phyloP scores from a whole-genome alignment of 2,113 vertebrate genomes.

The Anhinga rufa region DNA sequence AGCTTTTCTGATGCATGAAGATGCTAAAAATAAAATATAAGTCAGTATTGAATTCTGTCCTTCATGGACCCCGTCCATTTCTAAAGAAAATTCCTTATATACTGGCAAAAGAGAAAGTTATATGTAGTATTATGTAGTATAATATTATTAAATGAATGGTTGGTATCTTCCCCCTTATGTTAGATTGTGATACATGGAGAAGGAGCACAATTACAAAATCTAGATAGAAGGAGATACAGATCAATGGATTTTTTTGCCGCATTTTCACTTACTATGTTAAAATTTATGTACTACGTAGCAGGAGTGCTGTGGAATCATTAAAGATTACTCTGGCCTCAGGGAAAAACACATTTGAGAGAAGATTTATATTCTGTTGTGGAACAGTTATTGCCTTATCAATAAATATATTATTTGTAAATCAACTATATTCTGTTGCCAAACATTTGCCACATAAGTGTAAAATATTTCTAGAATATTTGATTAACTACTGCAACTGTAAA shows the following conservation, averaged over 20 bases:
- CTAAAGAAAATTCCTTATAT: not conserved
- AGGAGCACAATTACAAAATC: not conserved
- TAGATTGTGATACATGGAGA: not conserved
- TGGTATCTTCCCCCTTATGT: not conserved
- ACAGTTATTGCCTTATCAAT: not conserved
- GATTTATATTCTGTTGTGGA: not conserved
- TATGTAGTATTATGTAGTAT: not conserved
- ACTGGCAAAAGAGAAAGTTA: not conserved
- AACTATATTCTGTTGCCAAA: not conserved
- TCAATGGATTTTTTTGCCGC: not conserved
- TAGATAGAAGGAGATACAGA: not conserved
- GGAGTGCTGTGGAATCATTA: not conserved
- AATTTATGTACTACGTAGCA: not conserved
- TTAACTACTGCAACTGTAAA: not conserved
- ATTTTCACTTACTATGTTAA: not conserved
- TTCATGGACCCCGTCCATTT: not conserved
- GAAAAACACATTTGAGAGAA: not conserved
- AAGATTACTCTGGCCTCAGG: not conserved
- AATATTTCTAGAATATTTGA: not conserved
- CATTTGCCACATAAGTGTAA: not conserved
- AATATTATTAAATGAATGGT: not conserved
- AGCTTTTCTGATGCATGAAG: not conserved
- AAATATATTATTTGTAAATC: not conserved
- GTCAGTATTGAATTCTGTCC: not conserved
- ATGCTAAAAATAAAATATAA: not conserved